A percentile compares a stretch with the other conserved stretches of the same genome.
Evolutionary conservation across 1,140 invertebrate species (phyloP).

Genomic region (Phymastichus coffea): DNA sequence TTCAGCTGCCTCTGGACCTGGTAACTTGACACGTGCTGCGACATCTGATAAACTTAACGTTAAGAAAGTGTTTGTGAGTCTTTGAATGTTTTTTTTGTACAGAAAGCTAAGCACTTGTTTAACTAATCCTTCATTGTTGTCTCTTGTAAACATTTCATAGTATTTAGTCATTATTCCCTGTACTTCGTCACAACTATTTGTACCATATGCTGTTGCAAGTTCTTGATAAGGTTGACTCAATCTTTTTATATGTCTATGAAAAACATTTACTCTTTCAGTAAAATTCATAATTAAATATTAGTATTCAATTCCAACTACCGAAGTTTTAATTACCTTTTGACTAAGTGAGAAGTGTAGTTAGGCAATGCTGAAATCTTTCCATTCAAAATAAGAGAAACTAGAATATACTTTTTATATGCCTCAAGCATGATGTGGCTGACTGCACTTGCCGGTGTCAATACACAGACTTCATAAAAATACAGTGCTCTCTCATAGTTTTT

Average conservation of each 20-base stretch:
- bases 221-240: constrained; percentile 90
- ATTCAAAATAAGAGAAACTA: constrained; percentile 87
- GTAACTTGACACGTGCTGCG: constrained; percentile 83
- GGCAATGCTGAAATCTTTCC: constrained; percentile 81
- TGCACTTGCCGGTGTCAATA: constrained; percentile 89
- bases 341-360: constrained; percentile 89
- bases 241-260: constrained; percentile 84
- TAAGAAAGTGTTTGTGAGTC: constrained; percentile 95
- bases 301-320: not conserved
- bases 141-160: constrained; percentile 78
- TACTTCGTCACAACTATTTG: constrained; percentile 75
- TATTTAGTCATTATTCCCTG: constrained; percentile 73
- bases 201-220: constrained; percentile 77
- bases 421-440: constrained; percentile 96
- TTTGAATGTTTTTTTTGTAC: constrained; percentile 96
- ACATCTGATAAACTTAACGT: constrained; percentile 93
- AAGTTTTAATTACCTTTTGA: constrained; percentile 56
- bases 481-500: constrained; percentile 91
- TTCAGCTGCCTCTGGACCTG: constrained; percentile 84
- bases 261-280: constrained; percentile 1
- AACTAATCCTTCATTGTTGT: constrained; percentile 79
- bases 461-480: constrained; percentile 93
- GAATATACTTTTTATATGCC: constrained; percentile 94
- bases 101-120: constrained; percentile 85
- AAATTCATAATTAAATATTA: not conserved